Conservation (phyloP, 1,140 invertebrate genomes). For the Hycleus cichorii region DNA sequence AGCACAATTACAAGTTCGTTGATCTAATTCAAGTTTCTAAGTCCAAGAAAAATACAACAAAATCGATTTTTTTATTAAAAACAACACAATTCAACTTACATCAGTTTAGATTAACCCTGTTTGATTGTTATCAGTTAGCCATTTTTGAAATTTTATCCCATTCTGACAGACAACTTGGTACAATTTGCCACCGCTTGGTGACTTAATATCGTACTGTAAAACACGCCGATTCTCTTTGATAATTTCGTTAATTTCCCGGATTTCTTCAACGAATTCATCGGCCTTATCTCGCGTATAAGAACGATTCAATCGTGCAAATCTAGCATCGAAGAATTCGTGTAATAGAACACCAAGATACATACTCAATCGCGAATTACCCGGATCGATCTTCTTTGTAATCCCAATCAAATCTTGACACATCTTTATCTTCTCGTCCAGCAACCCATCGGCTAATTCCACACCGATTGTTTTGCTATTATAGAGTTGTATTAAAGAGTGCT, state of each 20-base stretch:
- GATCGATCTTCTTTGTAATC: background rate
- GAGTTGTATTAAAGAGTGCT: conserved; percentile 39
- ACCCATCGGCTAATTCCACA: background rate
- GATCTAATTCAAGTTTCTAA: no score
- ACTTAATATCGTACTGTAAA: background rate
- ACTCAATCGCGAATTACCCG: background rate
- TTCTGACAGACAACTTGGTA: background rate
- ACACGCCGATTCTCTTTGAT: background rate
- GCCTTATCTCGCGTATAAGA: background rate
- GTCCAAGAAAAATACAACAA: no score
- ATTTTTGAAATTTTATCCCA: no score
- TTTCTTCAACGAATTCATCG: background rate
- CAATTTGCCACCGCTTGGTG: background rate
- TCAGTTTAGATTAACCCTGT: no score
- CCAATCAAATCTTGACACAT: conserved; percentile 1
- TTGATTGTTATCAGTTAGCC: no score
- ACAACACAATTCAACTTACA: no score
- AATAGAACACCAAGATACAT: background rate
- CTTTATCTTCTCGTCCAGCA: background rate
- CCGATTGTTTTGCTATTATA: background rate
- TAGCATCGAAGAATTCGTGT: conserved; percentile 1
- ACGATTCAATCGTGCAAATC: background rate
- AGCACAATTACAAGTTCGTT: no score
- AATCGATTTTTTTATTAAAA: no score
- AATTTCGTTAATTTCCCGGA: background rate